Base-by-base conservation (phyloP, 2,888 invertebrate species). In the Cryptocephalus moraei region DNA sequence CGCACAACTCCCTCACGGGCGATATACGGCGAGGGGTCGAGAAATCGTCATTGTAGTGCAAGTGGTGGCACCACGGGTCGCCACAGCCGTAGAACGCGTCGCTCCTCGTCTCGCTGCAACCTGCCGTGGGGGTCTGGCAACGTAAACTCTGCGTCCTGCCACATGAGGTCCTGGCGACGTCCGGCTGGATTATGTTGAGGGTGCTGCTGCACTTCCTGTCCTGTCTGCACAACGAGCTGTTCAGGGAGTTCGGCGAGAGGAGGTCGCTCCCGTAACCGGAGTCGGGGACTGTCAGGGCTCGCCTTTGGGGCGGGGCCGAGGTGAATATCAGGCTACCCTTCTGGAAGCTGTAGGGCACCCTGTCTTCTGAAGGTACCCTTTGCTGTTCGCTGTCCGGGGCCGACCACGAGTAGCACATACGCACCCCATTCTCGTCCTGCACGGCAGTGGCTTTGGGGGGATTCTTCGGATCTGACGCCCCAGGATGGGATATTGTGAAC, bases 121-220 rank as follows among this genome's bases (percentile, higher is more conserved):
- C 53, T 41, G 60, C 53, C 34, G 67, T 60, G 3, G 69, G 69
- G 11, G 67, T 71, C 60, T 71, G 71, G 55, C 71, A 71, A 32
- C 68, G 63, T 51, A 70, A 62, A 59, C 70, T 72, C 51, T 69
- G 70, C 10, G 70, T 72, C 49, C 71, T 63, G 39, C 65, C 62
- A 49, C 36, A 43, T 6, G 1, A 10, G 4, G 12, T 9, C 11
- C 13, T 33, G 8, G 14, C 34, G 12, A 34, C 12, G 2, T 76
- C 71, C 8, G 80, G 78, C 41, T 84, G 71, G 10, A 80, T 75
- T 46, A 84, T 84, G 60, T 77, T 83, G 61, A 82, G 84, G 1
- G 83, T 83, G 65, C 82, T 84, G 52, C 74, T 76, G 60, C 83
- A 83, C 13, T 34, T 40, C 22, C 56, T 45, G 36, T 60, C 57